A percentile compares a stretch with the other conserved stretches of the same genome.
Conservation (phyloP, 1,140 invertebrate species). For the Anagrus nilaparvatae region DNA sequence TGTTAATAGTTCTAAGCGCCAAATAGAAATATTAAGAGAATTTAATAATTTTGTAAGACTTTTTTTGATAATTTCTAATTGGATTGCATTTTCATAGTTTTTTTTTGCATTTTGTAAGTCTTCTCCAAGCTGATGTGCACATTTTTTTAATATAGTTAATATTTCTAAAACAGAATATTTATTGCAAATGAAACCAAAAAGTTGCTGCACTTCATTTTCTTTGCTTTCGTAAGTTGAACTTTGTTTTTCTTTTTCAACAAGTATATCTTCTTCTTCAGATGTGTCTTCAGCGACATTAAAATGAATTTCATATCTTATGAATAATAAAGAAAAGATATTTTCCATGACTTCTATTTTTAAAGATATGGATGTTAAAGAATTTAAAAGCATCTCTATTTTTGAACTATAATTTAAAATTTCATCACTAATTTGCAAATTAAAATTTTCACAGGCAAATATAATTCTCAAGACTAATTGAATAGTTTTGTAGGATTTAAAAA, state of each 20-base stretch:
- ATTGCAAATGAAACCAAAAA: slow-evolving; percentile 29
- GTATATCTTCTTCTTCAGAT: slow-evolving; percentile 20
- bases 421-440: slow-evolving; percentile 14
- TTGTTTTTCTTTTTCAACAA: slow-evolving; percentile 9
- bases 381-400: slow-evolving; percentile 21
- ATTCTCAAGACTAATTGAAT: slow-evolving; percentile 27
- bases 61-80: slow-evolving; percentile 18
- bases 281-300: slow-evolving; percentile 17
- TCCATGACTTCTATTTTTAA: slow-evolving; percentile 27
- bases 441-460: slow-evolving; percentile 24
- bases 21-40: slow-evolving; percentile 24
- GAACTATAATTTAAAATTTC: slow-evolving; percentile 15
- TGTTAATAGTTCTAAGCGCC: slow-evolving; percentile 29
- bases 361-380: slow-evolving; percentile 20
- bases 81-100: slow-evolving; percentile 11
- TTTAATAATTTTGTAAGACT: slow-evolving; percentile 17
- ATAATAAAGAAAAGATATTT: slow-evolving; percentile 33
- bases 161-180: slow-evolving; percentile 28
- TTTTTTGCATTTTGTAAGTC: slow-evolving; percentile 19
- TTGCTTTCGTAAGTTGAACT: slow-evolving; percentile 9
- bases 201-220: slow-evolving; percentile 7
- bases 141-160: slow-evolving; percentile 22
- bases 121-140: slow-evolving; percentile 12
- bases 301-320: slow-evolving; percentile 25
- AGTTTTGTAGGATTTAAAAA: slow-evolving; percentile 25